Evolutionary conservation across 92 coral and sea anemone genomes (phyloP).

Genomic region (Parazoanthus atlanticus): DNA sequence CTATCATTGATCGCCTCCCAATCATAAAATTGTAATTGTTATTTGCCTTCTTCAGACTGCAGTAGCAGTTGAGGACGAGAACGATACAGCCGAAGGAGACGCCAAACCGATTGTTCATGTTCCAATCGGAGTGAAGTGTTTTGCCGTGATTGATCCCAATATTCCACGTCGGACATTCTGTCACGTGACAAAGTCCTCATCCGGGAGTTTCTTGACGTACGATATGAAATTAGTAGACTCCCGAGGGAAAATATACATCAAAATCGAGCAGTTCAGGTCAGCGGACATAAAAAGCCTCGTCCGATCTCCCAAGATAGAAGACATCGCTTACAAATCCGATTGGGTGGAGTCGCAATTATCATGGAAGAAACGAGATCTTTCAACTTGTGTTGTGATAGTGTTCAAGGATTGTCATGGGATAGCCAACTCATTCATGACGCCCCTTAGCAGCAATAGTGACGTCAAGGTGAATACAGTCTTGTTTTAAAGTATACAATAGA

Average conservation of each 20-base stretch:
- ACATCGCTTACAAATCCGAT: conserved; percentile 36
- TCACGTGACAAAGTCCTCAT: conserved; percentile 42
- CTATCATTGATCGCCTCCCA: too few species aligned
- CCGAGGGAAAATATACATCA: conserved; percentile 46
- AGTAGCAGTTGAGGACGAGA: conserved; percentile 27
- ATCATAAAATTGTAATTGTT: neutral
- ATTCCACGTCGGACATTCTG: conserved; percentile 49
- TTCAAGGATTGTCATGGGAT: conserved; percentile 50
- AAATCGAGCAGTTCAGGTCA: conserved; percentile 50
- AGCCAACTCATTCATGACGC: conserved; percentile 33
- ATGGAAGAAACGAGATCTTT: neutral
- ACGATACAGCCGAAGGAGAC: neutral
- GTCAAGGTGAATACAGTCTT: neutral
- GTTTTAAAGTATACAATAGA: too few species aligned
- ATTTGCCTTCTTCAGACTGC: conserved; percentile 35
- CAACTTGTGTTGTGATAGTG: conserved; percentile 33
- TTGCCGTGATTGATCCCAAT: conserved; percentile 28
- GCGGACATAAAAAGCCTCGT: conserved; percentile 47
- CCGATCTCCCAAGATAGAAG: conserved; percentile 43
- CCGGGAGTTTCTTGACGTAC: conserved; percentile 44
- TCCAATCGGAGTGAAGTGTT: conserved; percentile 24
- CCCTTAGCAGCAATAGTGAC: conserved; percentile 18
- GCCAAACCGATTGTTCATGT: neutral
- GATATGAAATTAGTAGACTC: conserved; percentile 54
- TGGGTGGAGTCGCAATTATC: conserved; percentile 48